Conservation (phyloP, 2,888 invertebrate genomes). For the Beris morrisii region DNA sequence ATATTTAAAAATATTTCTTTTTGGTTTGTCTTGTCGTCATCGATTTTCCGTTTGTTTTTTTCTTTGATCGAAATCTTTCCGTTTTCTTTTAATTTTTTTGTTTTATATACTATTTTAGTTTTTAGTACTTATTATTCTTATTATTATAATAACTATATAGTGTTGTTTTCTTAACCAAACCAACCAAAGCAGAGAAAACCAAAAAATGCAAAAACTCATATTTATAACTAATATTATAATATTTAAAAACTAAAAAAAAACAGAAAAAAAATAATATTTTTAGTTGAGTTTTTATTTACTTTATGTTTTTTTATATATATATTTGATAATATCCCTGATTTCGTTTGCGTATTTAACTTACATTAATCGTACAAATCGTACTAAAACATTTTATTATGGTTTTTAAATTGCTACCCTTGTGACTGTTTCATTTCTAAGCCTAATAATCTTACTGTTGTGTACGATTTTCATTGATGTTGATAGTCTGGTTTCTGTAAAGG, state of each 20-base stretch:
- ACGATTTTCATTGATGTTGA: no score
- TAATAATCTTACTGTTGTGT: no score
- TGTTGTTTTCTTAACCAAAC: constrained; percentile 21
- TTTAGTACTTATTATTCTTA: constrained; percentile 21
- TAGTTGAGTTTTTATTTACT: constrained; percentile 35
- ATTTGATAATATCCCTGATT: constrained; percentile 2
- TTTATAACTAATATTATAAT: constrained; percentile 18
- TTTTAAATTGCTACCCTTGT: no score
- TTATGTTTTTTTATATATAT: constrained; percentile 33
- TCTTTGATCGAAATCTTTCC: background rate
- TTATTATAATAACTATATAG: constrained; percentile 20
- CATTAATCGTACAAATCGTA: no score
- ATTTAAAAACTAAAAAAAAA: constrained; percentile 18
- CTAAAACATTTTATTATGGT: no score
- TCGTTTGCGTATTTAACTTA: no score
- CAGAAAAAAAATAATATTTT: constrained; percentile 26
- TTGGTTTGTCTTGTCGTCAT: constrained; percentile 5
- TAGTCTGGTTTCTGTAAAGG: no score
- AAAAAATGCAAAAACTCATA: constrained; percentile 11
- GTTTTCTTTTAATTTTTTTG: constrained; percentile 29
- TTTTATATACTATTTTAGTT: constrained; percentile 2
- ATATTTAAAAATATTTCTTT: constrained; percentile 2
- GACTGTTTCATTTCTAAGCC: no score
- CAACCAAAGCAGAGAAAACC: constrained; percentile 4
- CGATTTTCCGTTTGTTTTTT: constrained; percentile 5